Evolutionary conservation across 2,113 vertebrate genomes (phyloP).

Genomic region (Ceuthmochares aereus): DNA sequence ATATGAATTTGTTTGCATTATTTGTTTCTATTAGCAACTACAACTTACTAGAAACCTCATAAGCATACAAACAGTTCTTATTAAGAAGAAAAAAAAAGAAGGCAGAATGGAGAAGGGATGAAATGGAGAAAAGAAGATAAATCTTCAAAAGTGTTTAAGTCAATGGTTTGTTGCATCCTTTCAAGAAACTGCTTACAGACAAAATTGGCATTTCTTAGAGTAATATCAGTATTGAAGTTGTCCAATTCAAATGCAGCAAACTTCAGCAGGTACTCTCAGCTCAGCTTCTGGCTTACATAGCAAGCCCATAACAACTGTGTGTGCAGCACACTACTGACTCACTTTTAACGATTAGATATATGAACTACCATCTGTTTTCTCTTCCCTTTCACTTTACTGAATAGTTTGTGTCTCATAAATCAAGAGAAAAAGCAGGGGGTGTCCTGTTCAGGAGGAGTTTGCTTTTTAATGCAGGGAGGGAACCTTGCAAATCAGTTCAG

Average conservation of each 20-base stretch:
- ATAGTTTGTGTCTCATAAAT: neutral
- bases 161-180: neutral
- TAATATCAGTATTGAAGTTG: neutral
- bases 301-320: neutral
- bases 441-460: neutral
- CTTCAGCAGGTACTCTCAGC: neutral
- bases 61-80: neutral
- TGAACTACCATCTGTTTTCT: neutral
- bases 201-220: neutral
- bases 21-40: conserved; percentile 71
- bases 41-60: conserved; percentile 19
- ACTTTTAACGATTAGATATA: neutral
- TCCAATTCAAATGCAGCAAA: neutral
- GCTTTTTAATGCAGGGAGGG: neutral
- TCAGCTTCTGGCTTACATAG: neutral
- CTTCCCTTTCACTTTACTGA: neutral
- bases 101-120: neutral
- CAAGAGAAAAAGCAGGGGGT: neutral
- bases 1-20: conserved; percentile 59
- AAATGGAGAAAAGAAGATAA: neutral
- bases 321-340: neutral
- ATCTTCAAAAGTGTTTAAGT: neutral
- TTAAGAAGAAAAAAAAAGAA: neutral
- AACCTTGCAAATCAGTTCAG: neutral
- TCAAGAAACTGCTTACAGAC: neutral